Evolutionary conservation across 2,113 vertebrate species (phyloP).

Genomic region (Brachypodius melanocephalos): DNA sequence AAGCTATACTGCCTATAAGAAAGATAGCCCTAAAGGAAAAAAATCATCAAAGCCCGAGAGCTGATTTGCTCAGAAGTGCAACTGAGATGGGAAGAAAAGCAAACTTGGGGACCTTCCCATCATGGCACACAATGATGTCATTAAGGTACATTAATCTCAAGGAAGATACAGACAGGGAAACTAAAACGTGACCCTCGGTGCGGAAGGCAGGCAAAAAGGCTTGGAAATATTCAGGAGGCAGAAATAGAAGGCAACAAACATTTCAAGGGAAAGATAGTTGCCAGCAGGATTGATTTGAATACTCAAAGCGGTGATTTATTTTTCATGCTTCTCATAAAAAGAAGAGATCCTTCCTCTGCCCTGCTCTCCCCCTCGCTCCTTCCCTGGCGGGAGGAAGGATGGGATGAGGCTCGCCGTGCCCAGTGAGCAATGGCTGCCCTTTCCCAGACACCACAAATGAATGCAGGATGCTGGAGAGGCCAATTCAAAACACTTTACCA

Average conservation of each 20-base stretch:
- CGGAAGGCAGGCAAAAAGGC: conserved; percentile 16
- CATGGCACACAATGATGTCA: background rate
- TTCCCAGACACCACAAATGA: conserved; percentile 62
- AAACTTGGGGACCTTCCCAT: conserved; percentile 41
- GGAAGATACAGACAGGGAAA: background rate
- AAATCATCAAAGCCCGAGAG: conserved; percentile 12
- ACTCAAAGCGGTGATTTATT: conserved; percentile 67
- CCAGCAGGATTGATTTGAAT: conserved; percentile 72
- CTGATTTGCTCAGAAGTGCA: conserved; percentile 42
- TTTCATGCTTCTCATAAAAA: conserved; percentile 63
- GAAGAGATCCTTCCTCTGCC: background rate
- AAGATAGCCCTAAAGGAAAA: conserved; percentile 37
- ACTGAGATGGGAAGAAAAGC: conserved; percentile 33
- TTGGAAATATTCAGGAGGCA: conserved; percentile 64
- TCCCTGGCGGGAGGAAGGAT: conserved; percentile 27
- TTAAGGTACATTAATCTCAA: conserved; percentile 56
- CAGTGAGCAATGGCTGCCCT: conserved; percentile 56
- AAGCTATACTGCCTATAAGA: conserved; percentile 12
- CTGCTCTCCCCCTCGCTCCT: background rate
- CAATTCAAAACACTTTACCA: conserved; percentile 36
- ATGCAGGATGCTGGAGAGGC: conserved; percentile 15
- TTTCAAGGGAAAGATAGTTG: conserved; percentile 70
- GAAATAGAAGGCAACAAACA: conserved; percentile 64
- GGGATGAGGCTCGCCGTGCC: conserved; percentile 45
- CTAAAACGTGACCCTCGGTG: background rate